Conservation (phyloP, 2,797 vertebrate genomes). For the Pagetopsis macropterus region DNA sequence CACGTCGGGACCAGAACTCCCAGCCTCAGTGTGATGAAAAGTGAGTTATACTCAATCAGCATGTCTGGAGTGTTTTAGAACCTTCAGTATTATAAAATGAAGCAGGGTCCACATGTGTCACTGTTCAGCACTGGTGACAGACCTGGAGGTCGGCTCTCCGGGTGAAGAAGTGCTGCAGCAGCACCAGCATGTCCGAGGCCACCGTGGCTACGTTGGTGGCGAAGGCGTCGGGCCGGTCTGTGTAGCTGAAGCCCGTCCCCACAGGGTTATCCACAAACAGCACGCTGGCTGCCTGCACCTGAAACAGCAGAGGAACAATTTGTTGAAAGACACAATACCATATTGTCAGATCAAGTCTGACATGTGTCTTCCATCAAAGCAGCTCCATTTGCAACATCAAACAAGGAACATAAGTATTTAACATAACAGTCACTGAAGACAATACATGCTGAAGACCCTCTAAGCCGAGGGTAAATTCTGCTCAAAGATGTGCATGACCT, state of each 20-base stretch:
- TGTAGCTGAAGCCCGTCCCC: slow-evolving; percentile 94
- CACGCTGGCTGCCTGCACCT: slow-evolving; percentile 90
- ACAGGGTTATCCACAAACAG: slow-evolving; percentile 98
- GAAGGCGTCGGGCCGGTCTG: slow-evolving; percentile 78
- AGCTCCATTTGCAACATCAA: no score
- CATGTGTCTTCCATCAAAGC: no score
- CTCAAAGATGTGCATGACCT: no score
- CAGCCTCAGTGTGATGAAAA: no score
- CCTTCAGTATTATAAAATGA: background rate
- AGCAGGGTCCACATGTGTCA: background rate
- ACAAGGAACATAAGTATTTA: no score
- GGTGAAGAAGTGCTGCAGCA: slow-evolving; percentile 89
- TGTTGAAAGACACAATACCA: background rate
- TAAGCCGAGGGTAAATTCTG: no score
- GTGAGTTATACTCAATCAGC: background rate
- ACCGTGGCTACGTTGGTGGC: slow-evolving; percentile 87
- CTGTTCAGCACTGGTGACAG: background rate
- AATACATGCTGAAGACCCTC: no score
- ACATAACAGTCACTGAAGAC: no score
- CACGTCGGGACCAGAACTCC: no score
- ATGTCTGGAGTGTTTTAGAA: background rate
- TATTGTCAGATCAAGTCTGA: no score
- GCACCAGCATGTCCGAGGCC: slow-evolving; percentile 92
- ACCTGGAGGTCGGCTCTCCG: slow-evolving; percentile 89
- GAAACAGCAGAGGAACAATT: background rate